Evolutionary conservation across 2,113 vertebrate species (phyloP).

Genomic region (Hypomesus transpacificus): DNA sequence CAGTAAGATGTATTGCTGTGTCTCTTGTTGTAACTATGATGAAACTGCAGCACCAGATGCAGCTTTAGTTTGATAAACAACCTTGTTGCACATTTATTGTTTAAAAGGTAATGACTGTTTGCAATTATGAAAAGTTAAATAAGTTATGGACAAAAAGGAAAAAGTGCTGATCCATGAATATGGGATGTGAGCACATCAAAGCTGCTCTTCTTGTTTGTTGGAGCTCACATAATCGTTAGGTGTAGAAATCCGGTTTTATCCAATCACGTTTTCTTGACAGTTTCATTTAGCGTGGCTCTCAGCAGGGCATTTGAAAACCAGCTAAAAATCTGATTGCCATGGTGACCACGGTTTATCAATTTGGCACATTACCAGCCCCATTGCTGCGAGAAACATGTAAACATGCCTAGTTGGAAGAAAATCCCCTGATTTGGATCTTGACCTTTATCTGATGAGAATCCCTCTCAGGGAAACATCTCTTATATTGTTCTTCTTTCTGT

Average conservation of each 20-base stretch:
- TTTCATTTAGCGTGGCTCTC: not conserved
- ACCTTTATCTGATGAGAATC: no score
- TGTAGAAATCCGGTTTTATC: not conserved
- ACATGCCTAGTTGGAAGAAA: no score
- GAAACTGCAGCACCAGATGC: conserved; percentile 58
- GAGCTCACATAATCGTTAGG: no score
- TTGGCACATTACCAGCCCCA: no score
- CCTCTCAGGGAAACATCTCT: no score
- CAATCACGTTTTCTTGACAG: not conserved
- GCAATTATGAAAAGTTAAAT: conserved; percentile 43
- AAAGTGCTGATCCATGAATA: not conserved
- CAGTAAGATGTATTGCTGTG: conserved; percentile 42
- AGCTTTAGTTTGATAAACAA: conserved; percentile 63
- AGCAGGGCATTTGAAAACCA: not conserved
- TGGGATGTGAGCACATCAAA: no score
- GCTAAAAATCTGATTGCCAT: no score
- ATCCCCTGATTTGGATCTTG: no score
- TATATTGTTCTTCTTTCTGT: no score
- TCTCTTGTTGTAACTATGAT: conserved; percentile 44
- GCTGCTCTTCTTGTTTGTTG: no score
- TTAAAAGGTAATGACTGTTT: conserved; percentile 31
- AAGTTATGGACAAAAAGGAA: not conserved
- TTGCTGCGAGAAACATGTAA: no score
- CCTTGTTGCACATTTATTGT: conserved; percentile 55
- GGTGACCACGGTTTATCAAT: no score